Evolutionary conservation across 2,113 vertebrate species (phyloP), one percentile per base, ranked within the genome.

Genomic region (Percina caprodes): DNA sequence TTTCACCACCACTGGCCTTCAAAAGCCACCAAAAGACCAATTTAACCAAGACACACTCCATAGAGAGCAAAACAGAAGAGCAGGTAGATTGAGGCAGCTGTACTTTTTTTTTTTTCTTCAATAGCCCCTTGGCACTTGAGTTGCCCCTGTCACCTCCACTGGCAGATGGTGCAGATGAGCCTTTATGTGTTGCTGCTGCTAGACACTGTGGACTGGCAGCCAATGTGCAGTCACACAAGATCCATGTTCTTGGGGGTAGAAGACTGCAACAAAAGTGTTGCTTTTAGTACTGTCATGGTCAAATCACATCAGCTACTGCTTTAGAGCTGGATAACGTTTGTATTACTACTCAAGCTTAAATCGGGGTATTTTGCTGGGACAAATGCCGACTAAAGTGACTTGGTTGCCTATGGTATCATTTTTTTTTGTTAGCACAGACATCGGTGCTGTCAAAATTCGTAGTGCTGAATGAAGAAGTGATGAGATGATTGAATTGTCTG

Each of bases 101-200:
- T 49, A 68, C 23, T n/a, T 55, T 69, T 77, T 69, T 80, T 48
- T 42, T 9, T 39, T 9, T 9, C 7, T 59, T n/a, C 68, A 79
- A 82, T 63, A 78, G 60, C 78, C 84, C 62, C 69, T 65, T 78
- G 86, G 80, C 62, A 69, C 46, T 35, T 23, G 48, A 69, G 46
- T 26, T 78, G 79, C 80, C 83, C 70, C 77, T 5, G 58, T 85
- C 86, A 81, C 84, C 85, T 80, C 84, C 45, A 21, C 21, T 83
- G 81, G 80, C 88, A 91, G 88, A 90, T 87, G 84, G 84, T 90
- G 74, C 74, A 91, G 90, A 91, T 81, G 71, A 77, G 78, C 78
- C 84, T 82, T 84, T 78, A 69, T 81, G 65, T 77, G 62, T 68
- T 70, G 46, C 62, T 70, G 76, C 46, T 58, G 24, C 46, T 58